Conservation (phyloP, 2,888 invertebrate species). For the Ochlodes sylvanus region DNA sequence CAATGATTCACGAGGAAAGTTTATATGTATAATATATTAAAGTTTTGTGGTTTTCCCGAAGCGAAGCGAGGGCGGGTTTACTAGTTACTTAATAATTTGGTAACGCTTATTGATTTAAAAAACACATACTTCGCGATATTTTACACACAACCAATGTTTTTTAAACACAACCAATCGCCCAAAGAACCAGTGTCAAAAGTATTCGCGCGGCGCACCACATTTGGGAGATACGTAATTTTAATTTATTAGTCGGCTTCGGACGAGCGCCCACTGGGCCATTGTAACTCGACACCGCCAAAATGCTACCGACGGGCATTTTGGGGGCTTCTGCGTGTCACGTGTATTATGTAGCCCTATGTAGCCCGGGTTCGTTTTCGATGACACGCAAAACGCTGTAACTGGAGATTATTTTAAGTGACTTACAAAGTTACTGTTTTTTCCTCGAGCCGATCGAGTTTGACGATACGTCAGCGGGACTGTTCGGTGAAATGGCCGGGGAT, state of each 20-base stretch:
- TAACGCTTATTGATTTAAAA: too few relatives aligned
- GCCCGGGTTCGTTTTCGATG: conserved; percentile 70
- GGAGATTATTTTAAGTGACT: conserved; percentile 54
- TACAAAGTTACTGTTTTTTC: conserved; percentile 36
- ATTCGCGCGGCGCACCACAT: conserved; percentile 9
- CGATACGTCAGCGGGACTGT: conserved; percentile 23
- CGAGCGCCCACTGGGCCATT: conserved; percentile 45
- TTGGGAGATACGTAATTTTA: conserved; percentile 37
- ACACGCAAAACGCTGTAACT: conserved; percentile 70
- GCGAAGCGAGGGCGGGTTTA: too few relatives aligned
- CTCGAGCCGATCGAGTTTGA: conserved; percentile 24
- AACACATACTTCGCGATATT: too few relatives aligned
- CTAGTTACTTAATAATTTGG: too few relatives aligned
- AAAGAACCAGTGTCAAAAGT: conserved; percentile 14
- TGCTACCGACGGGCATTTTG: conserved; percentile 79
- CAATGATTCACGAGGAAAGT: too few relatives aligned
- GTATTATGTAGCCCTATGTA: conserved; percentile 66
- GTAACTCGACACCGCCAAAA: conserved; percentile 76
- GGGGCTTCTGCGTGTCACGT: conserved; percentile 67
- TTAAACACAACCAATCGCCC: not conserved
- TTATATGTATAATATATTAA: too few relatives aligned
- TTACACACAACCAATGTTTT: not conserved
- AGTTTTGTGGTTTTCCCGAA: too few relatives aligned
- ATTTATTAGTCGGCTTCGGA: conserved; percentile 34
- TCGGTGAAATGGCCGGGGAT: conserved; percentile 19